Percentiles rank a stretch among this genome's conserved stretches.
Conservation (phyloP, 2,113 vertebrate genomes). For the Otus sunia region DNA sequence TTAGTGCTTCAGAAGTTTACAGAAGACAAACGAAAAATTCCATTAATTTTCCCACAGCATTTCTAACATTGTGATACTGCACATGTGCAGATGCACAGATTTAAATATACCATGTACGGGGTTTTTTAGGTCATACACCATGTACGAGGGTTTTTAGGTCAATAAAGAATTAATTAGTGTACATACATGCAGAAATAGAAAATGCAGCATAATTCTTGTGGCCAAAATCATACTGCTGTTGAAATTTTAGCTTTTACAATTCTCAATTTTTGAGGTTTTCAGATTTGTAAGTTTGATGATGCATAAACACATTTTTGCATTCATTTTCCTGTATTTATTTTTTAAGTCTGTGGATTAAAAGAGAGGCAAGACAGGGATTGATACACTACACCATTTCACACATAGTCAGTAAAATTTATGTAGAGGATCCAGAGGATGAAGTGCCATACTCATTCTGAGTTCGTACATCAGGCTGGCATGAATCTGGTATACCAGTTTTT, state of each 20-base stretch:
- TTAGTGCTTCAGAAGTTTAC: background rate
- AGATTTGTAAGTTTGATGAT: background rate
- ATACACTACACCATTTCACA: background rate
- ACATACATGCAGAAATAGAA: background rate
- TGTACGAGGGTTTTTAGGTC: too few species aligned
- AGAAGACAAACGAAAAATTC: background rate
- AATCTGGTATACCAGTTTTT: background rate
- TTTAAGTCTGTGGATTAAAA: background rate
- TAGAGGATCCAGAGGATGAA: background rate
- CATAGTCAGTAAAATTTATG: background rate
- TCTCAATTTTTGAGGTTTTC: background rate
- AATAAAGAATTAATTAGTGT: background rate
- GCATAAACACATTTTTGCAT: background rate
- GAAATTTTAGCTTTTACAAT: background rate
- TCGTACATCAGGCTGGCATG: background rate
- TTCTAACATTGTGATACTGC: background rate
- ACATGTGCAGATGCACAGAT: background rate
- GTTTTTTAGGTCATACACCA: too few species aligned
- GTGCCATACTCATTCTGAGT: background rate
- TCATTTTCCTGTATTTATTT: background rate
- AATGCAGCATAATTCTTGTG: background rate
- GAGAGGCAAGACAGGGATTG: background rate
- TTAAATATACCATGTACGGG: background rate
- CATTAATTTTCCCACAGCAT: background rate
- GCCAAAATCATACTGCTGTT: background rate